These are phyloP conservation scores for Morinoia aosen DNA, from an alignment of 2,888 invertebrate species.

Conservation along the genomic window DNA sequence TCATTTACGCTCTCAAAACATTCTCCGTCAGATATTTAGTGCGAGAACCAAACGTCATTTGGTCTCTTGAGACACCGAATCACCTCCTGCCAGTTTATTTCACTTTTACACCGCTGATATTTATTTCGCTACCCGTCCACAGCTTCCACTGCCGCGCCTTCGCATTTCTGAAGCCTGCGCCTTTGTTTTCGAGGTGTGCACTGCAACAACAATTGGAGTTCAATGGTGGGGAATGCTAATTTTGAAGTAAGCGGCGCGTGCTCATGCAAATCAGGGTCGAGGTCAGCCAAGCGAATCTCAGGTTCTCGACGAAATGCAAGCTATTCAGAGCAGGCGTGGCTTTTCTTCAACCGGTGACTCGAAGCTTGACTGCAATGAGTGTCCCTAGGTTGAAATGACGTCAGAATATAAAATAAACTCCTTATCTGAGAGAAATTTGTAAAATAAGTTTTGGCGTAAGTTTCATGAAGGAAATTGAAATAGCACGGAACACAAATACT, in stretches of 20 bases:
- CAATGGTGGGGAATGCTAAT: conserved; percentile 42
- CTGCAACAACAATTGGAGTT: neutral
- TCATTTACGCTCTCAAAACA: neutral
- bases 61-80: neutral
- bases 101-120: neutral
- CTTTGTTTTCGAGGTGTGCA: neutral
- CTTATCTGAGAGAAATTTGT: neutral
- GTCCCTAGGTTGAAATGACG: neutral
- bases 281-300: conserved; percentile 16
- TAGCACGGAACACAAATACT: too few species aligned
- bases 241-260: neutral
- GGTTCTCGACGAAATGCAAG: neutral
- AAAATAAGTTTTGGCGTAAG: too few species aligned
- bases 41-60: neutral
- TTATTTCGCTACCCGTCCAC: neutral
- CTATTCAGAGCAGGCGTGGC: neutral
- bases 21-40: neutral
- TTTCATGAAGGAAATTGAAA: too few species aligned
- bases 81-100: neutral
- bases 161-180: neutral
- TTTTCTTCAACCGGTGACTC: neutral
- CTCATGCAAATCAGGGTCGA: conserved; percentile 35
- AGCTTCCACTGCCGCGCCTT: neutral
- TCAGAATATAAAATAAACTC: neutral
- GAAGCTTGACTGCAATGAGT: neutral